phyloP scores from a whole-genome alignment of 2,888 invertebrate species.

The Macaria liturata region DNA sequence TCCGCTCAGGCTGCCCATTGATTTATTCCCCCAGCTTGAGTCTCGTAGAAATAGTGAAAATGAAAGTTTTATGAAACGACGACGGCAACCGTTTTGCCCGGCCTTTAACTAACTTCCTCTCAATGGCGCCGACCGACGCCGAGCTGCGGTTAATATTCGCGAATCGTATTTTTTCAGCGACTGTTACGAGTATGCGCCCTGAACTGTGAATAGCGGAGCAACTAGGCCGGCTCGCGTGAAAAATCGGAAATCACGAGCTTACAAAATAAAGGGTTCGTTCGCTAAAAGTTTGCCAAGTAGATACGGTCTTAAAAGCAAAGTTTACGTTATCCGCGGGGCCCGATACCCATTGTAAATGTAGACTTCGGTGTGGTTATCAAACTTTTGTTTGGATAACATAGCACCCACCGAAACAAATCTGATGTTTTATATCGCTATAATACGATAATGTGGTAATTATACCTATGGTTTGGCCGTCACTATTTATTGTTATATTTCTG shows the following conservation, averaged over 20 bases:
- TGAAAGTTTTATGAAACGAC: conserved; percentile 50
- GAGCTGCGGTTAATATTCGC: conserved; percentile 36
- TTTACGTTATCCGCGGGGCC: conserved; percentile 40
- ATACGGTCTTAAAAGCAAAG: conserved; percentile 57
- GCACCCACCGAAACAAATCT: conserved; percentile 15
- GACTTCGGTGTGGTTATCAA: conserved; percentile 34
- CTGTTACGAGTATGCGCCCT: conserved; percentile 9
- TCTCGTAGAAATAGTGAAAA: conserved; percentile 42
- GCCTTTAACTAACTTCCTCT: conserved; percentile 41
- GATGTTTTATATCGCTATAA: conserved; percentile 13
- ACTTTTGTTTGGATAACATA: conserved; percentile 24
- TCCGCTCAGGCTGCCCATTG: conserved; percentile 49
- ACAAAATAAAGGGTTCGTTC: conserved; percentile 46
- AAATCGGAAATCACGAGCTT: conserved; percentile 43
- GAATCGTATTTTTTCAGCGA: conserved; percentile 32
- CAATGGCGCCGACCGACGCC: conserved; percentile 32
- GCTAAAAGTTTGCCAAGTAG: conserved; percentile 50
- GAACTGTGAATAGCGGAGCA: conserved; percentile 21
- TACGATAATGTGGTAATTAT: conserved; percentile 7
- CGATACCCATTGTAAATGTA: conserved; percentile 30
- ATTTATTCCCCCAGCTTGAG: conserved; percentile 48
- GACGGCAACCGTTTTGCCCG: conserved; percentile 37
- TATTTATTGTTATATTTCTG: background rate
- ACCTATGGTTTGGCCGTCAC: conserved; percentile 4
- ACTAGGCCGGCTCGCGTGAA: conserved; percentile 37